Evolutionary conservation across 2,113 vertebrate genomes (phyloP), one percentile per base, ranked within the genome.

Genomic region (Empidonax traillii): DNA sequence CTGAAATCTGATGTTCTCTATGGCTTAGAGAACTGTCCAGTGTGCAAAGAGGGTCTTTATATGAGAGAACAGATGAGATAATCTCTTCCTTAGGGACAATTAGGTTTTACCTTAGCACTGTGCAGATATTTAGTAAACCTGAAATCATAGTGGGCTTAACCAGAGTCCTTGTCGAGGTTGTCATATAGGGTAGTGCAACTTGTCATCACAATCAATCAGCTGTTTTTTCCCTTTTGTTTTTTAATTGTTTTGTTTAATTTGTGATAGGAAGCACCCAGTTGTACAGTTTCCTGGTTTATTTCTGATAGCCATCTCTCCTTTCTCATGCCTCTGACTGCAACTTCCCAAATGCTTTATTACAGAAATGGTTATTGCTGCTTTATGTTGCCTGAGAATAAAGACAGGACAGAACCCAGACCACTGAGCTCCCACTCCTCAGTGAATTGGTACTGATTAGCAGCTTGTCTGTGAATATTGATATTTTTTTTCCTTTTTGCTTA

Each of bases 381-480:
- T n/a, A 35, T 8, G 3, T n/a, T 46, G 63, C 37, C 51, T 82
- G 71, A 59, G 55, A 23, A 31, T 27, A 37, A 65, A 74, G 43
- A 67, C 43, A 80, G 78, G 52, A 61, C 63, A 94, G 66, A 87
- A 19, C n/a, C 49, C 37, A 82, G 67, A 51, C 19, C 71, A 73
- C 53, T 47, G 74, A 87, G 59, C 51, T 73, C 37, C 33, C 19
- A 7, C 39, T 92, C 37, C 68, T 88, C 63, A 44, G 8, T 67
- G 74, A 93, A 37, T 78, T 66, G 33, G 12, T 43, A 4, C 43
- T 88, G 85, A 87, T 91, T 47, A 85, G 67, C 21, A 80, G 47
- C 63, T 94, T 41, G 28, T 95, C 55, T 85, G 25, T 55, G 69
- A 68, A 71, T 89, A 79, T 72, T 95, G 66, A 66, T 39, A 47